Conservation (phyloP, 2,888 invertebrate species). For the Macrostomum cliftonense region DNA sequence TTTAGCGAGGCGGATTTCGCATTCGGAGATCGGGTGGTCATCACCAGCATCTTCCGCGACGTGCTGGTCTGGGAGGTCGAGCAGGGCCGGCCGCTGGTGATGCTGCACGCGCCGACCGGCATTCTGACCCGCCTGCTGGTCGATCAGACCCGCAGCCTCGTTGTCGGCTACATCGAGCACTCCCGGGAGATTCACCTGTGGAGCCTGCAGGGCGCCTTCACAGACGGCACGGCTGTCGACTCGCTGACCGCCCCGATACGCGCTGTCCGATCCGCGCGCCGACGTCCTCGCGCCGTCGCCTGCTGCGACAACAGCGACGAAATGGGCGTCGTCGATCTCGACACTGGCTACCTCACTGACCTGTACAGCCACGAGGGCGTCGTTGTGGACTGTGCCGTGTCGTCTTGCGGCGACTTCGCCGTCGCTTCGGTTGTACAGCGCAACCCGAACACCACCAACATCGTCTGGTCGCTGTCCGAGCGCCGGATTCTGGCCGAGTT, state of each 20-base stretch:
- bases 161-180: constrained; percentile 21
- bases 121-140: constrained; percentile 22
- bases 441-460: constrained; percentile 20
- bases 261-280: constrained; percentile 7
- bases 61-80: constrained; percentile 29
- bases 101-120: constrained; percentile 29
- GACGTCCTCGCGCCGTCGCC: constrained; percentile 19
- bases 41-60: constrained; percentile 29
- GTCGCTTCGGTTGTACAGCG: constrained; percentile 21
- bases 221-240: constrained; percentile 23
- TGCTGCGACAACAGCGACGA: constrained; percentile 26
- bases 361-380: constrained; percentile 28
- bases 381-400: constrained; percentile 22
- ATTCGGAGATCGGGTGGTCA: constrained; percentile 23
- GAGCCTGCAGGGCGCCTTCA: constrained; percentile 24
- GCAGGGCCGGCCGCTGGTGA: constrained; percentile 17
- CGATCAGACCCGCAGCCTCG: constrained; percentile 18
- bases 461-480: constrained; percentile 28
- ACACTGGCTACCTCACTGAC: constrained; percentile 25
- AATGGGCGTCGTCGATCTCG: constrained; percentile 30
- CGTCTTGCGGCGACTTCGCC: constrained; percentile 23
- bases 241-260: constrained; percentile 24
- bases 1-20: constrained; percentile 29
- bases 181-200: constrained; percentile 25
- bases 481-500: constrained; percentile 26